Evolutionary conservation across 2,113 vertebrate genomes (phyloP), one percentile per base, ranked within the genome.

Genomic region (Trichechus manatus): DNA sequence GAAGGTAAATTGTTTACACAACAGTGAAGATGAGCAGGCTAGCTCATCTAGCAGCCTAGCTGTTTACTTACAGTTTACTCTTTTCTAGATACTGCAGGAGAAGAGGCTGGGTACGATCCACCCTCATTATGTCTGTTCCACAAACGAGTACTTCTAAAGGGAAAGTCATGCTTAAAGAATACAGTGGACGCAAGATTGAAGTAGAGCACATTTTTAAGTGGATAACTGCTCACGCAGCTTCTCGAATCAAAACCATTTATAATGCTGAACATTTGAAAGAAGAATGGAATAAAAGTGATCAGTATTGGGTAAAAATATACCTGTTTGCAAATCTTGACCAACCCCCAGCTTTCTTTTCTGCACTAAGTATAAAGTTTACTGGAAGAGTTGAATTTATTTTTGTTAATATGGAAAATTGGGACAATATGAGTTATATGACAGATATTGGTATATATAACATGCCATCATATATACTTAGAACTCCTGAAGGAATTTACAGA

Each of bases 341-440:
- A 97, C 99, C 99, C 0, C 99, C 99, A 0, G 99, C 99, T 0
- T 99, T 99, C 98, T 99, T 99, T 98, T 99, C 99, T 22, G 99
- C 99, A 0, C 99, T 99, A 31, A 99, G 99, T 3, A 99, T 99
- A n/a, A 99, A 99, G 97, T 99, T 99, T 98, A 99, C 99, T 0
- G 99, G 99, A 33, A 99, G 99, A 97, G 99, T 99, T 3, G 99
- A 99, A 94, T 99, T 99, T 98, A 99, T 99, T 98, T 99, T 99
- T 85, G 99, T 99, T 36, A 99, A 99, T 0, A 97, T 99, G 68
- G 99, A 99, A 87, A 99, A 98, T 93, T 99, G 99, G 99, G 98
- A 99, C 97, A 99, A 99, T 75, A 98, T 98, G 95, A 99, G 98
- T 97, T 99, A 98, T 83, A 98, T 99, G 95, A 97, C 98, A n/a